Base-by-base conservation (phyloP, 2,797 vertebrate genomes). In the Urophycis tenuis region DNA sequence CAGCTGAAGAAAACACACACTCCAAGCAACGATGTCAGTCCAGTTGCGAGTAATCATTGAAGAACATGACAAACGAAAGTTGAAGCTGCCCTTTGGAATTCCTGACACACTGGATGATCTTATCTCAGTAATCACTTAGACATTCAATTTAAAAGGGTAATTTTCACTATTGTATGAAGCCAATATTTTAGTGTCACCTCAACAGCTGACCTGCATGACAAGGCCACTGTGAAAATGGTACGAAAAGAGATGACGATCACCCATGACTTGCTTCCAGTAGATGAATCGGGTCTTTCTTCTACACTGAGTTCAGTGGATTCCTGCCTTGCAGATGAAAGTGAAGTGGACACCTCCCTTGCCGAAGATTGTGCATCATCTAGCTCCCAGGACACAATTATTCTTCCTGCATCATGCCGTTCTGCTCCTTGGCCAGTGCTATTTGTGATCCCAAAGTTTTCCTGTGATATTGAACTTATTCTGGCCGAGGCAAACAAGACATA, bases 351-450 rank as follows among this genome's bases (percentile, higher is more conserved):
- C 9, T 14, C 75, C 39, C 22, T 30, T 22, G 12, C 14, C 14
- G 30, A 72, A 14, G 73, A 74, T 11, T 14, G 31, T 70, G 69
- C 69, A 70, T 70, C 69, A 15, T 70, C 69, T 29, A 31, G 69
- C 69, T 70, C 69, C 17, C 69, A 70, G 31, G 69, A 70, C 69
- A 14, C 69, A 29, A 70, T 14, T 70, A 14, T 70, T 74, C 71
- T 72, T 33, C 53, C 79, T 67, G 34, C 29, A 22, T 72, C 36
- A 60, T 78, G 41, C 74, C 34, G 53, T 17, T 64, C 64, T 78
- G 70, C 71, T 80, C 36, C 73, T 32, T 75, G 79, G 74, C 53
- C 79, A 76, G 79, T 79, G 77, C 73, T 6, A 11, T 80, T 84
- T 76, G 5, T 76, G 53, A 32, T 77, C 5, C 74, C 78, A 30